A percentile compares a stretch with the other conserved stretches of the same genome.
Conservation (phyloP, 2,113 vertebrate genomes). For the Silurus asotus region DNA sequence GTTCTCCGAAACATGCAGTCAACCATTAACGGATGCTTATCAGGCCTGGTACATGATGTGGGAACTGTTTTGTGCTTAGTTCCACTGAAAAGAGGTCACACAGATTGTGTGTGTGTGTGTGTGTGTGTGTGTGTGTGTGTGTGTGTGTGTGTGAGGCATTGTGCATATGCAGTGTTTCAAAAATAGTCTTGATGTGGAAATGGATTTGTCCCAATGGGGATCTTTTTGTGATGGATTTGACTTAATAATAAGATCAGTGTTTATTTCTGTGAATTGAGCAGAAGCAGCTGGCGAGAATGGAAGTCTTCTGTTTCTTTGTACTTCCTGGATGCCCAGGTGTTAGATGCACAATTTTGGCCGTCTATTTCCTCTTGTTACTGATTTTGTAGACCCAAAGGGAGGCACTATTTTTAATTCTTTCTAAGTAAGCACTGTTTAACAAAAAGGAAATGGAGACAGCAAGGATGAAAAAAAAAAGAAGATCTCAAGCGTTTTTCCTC, state of each 20-base stretch:
- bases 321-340: conserved; percentile 44
- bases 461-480: background rate
- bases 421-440: background rate
- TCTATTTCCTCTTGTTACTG: background rate
- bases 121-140: background rate
- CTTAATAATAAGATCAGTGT: conserved; percentile 25
- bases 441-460: background rate
- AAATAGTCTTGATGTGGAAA: conserved; percentile 37
- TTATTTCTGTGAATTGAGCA: conserved; percentile 34
- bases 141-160: background rate
- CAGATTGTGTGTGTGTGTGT: background rate
- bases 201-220: conserved; percentile 2
- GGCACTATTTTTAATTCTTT: background rate
- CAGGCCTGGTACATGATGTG: conserved; percentile 46
- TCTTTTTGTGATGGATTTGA: conserved; percentile 10
- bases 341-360: background rate
- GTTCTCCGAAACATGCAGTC: conserved; percentile 26
- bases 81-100: conserved; percentile 42
- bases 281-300: conserved; percentile 25
- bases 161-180: background rate
- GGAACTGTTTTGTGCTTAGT: conserved; percentile 43
- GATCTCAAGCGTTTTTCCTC: background rate
- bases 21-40: background rate
- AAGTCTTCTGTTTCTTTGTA: conserved; percentile 15
- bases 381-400: background rate